These are phyloP conservation scores for Melipona beecheii DNA, from an alignment of 2,888 invertebrate species.

Conservation along the genomic window DNA sequence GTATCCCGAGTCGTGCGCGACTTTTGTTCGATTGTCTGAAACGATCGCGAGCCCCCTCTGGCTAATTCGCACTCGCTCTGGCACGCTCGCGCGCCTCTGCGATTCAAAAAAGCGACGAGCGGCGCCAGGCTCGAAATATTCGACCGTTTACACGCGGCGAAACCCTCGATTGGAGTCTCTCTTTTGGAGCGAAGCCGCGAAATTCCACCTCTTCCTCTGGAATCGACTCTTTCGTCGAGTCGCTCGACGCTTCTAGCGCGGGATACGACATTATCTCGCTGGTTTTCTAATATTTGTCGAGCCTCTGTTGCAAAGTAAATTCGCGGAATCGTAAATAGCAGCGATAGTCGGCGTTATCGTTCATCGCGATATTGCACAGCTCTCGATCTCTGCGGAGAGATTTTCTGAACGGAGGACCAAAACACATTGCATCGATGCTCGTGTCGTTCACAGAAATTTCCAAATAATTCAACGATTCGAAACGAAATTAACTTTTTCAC, in stretches of 20 bases:
- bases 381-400: background rate
- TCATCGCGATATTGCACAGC: background rate
- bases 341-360: slow-evolving; percentile 41
- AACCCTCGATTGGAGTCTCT: slow-evolving; percentile 31
- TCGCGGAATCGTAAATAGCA: slow-evolving; percentile 44
- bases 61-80: slow-evolving; percentile 14
- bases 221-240: slow-evolving; percentile 28
- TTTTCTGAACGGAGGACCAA: too few species aligned
- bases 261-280: slow-evolving; percentile 3
- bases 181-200: background rate
- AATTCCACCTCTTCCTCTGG: slow-evolving; percentile 36
- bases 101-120: slow-evolving; percentile 32
- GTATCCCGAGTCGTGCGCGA: background rate
- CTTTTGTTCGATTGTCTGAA: slow-evolving; percentile 24
- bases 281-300: slow-evolving; percentile 43
- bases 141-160: slow-evolving; percentile 18
- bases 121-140: slow-evolving; percentile 8
- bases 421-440: background rate
- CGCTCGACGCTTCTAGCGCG: background rate
- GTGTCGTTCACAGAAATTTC: background rate
- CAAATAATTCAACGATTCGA: background rate
- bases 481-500: background rate
- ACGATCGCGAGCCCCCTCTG: background rate
- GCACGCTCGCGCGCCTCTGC: background rate
- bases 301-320: slow-evolving; percentile 41